Evolutionary conservation across 2,113 vertebrate genomes (phyloP).

Genomic region (Uria lomvia): DNA sequence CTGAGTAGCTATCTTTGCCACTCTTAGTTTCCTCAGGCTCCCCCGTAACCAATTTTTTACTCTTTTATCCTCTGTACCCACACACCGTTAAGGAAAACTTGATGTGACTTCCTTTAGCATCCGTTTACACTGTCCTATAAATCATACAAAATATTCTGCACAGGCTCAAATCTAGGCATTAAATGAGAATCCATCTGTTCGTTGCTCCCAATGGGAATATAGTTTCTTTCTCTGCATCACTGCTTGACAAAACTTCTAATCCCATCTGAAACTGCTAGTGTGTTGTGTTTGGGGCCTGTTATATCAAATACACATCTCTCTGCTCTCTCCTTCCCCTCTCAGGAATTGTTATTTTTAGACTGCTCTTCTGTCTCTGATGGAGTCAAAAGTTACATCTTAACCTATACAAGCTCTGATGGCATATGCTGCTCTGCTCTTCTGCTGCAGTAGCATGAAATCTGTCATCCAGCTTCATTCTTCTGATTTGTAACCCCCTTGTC

Average conservation of each 20-base stretch:
- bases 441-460: background rate
- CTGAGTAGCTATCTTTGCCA: background rate
- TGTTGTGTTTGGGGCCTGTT: background rate
- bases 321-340: background rate
- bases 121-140: slow-evolving; percentile 31
- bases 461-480: background rate
- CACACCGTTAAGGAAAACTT: background rate
- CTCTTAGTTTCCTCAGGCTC: background rate
- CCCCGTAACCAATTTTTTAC: background rate
- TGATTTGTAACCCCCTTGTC: background rate
- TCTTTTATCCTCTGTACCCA: background rate
- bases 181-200: slow-evolving; percentile 27
- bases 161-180: slow-evolving; percentile 24
- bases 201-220: slow-evolving; percentile 35
- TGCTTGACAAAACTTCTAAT: slow-evolving; percentile 39
- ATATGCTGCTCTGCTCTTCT: background rate
- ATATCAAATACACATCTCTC: background rate
- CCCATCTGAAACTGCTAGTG: background rate
- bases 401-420: background rate
- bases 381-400: slow-evolving; percentile 19
- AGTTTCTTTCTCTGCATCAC: background rate
- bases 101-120: slow-evolving; percentile 41
- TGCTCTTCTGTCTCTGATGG: background rate
- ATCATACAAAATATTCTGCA: slow-evolving; percentile 38
- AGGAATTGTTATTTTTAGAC: slow-evolving; percentile 26